A percentile compares a stretch with the other conserved stretches of the same genome.
Evolutionary conservation across 1,140 invertebrate species (phyloP).

Genomic region (Pseudomyrmex flavicornis): DNA sequence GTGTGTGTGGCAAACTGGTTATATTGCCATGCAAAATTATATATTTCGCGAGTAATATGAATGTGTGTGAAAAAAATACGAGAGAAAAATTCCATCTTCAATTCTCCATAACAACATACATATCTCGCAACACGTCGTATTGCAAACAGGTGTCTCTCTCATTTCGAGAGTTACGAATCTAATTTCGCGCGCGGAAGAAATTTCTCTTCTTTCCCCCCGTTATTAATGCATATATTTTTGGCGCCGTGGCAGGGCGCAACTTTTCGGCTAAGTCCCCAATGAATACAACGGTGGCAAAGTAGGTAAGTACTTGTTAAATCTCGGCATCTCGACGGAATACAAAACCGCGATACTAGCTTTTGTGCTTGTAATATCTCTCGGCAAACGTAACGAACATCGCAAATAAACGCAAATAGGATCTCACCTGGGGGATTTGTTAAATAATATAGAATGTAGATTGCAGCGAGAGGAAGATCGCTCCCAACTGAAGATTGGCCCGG

Average conservation of each 20-base stretch:
- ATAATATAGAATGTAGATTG: constrained; percentile 26
- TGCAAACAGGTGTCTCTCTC: neutral
- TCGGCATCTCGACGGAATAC: constrained; percentile 6
- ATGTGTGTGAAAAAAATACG: neutral
- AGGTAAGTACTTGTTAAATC: constrained; percentile 49
- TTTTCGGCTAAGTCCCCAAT: neutral
- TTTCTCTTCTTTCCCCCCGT: neutral
- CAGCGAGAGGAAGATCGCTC: neutral
- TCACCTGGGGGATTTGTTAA: neutral
- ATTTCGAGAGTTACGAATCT: constrained; percentile 24
- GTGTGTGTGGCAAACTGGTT: too few species aligned
- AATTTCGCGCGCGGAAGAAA: constrained; percentile 3
- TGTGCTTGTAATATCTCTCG: constrained; percentile 18
- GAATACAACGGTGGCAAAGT: constrained; percentile 17
- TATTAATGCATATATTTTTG: constrained; percentile 27
- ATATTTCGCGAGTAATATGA: too few species aligned
- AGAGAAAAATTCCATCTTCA: neutral
- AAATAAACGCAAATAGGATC: constrained; percentile 8
- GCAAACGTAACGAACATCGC: neutral
- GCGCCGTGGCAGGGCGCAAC: neutral
- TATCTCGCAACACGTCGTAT: neutral
- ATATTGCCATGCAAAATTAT: too few species aligned
- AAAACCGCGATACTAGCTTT: neutral
- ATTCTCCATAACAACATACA: neutral
- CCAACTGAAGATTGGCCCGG: neutral